These are phyloP conservation scores for Sinohyriopsis cumingii DNA, from an alignment of 2,888 invertebrate genomes.

Conservation along the genomic window DNA sequence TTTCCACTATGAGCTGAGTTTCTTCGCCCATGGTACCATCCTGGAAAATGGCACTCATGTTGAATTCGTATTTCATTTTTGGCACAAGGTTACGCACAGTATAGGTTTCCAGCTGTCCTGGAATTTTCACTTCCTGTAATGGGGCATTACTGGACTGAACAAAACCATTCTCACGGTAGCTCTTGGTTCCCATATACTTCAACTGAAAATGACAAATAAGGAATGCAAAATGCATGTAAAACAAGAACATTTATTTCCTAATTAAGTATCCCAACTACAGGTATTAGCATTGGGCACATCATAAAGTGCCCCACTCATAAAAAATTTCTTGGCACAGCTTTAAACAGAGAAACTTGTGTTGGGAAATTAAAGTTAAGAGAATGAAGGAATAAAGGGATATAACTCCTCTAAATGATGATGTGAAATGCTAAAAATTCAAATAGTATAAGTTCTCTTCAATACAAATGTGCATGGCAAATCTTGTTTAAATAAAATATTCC, in stretches of 20 bases:
- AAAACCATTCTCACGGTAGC: constrained; percentile 53
- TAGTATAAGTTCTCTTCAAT: too few relatives aligned
- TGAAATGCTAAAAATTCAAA: too few relatives aligned
- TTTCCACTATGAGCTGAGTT: constrained; percentile 57
- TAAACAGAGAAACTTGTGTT: too few relatives aligned
- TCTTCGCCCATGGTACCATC: constrained; percentile 58
- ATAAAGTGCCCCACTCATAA: too few relatives aligned
- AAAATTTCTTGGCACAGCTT: too few relatives aligned
- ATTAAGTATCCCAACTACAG: too few relatives aligned
- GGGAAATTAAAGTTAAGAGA: too few relatives aligned
- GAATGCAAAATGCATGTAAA: background rate
- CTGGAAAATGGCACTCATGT: constrained; percentile 66
- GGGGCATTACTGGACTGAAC: constrained; percentile 39
- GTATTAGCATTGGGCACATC: too few relatives aligned
- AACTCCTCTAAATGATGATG: too few relatives aligned
- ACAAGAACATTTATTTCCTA: background rate
- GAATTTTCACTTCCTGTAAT: constrained; percentile 38
- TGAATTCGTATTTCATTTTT: constrained; percentile 67
- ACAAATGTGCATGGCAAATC: too few relatives aligned
- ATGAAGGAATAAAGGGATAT: too few relatives aligned
- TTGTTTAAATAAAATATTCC: too few relatives aligned
- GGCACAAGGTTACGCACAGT: constrained; percentile 62
- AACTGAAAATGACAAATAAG: constrained; percentile 46
- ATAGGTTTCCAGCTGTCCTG: constrained; percentile 49
- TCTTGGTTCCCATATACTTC: constrained; percentile 59